Conservation (phyloP, 2,888 invertebrate species). For the Calameuta idolon region DNA sequence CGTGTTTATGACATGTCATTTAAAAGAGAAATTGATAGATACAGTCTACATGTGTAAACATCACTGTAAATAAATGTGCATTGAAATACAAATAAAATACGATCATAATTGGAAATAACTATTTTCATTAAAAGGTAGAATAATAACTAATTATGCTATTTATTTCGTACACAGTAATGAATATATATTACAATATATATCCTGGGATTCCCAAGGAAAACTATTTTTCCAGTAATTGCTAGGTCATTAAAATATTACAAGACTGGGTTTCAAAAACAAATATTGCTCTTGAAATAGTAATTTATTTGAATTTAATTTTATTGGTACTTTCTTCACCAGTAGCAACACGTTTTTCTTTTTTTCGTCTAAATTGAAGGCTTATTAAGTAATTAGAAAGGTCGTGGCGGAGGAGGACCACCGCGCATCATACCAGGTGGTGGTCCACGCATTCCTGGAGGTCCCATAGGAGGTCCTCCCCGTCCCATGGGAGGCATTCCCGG, state of each 20-base stretch:
- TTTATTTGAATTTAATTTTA: conserved; percentile 27
- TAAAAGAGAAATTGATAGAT: background rate
- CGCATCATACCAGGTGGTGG: conserved; percentile 86
- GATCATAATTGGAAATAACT: background rate
- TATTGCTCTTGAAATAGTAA: background rate
- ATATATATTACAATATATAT: background rate
- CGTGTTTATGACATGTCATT: background rate
- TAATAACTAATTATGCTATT: conserved; percentile 13
- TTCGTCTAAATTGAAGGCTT: background rate
- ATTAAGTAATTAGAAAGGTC: background rate
- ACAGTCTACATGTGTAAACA: background rate
- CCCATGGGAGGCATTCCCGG: conserved; percentile 77
- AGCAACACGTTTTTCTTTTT: background rate
- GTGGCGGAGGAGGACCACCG: conserved; percentile 71
- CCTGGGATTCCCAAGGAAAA: background rate
- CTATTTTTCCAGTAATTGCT: background rate
- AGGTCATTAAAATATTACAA: background rate
- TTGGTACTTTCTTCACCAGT: background rate
- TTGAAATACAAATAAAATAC: background rate
- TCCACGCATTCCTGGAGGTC: conserved; percentile 77
- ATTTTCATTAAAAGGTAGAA: conserved; percentile 10
- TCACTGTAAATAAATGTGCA: background rate
- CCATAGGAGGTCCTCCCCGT: conserved; percentile 73
- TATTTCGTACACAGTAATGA: background rate
- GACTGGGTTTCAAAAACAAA: background rate